Percentiles rank a stretch among this genome's conserved stretches.
Conservation (phyloP, 2,888 invertebrate genomes). For the Cantharis nigra region DNA sequence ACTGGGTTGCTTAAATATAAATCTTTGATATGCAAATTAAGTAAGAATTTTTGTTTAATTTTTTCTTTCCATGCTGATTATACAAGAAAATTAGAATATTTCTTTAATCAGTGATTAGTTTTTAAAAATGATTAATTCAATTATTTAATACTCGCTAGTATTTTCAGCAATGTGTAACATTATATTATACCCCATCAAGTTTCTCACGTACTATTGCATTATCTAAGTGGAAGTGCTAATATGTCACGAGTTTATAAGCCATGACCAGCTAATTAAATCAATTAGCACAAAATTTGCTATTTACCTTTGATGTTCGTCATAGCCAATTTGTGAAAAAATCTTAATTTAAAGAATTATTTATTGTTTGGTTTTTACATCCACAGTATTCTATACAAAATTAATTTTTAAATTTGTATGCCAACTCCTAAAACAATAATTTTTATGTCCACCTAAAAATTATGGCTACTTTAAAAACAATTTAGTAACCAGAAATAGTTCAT, state of each 20-base stretch:
- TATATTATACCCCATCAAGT: background rate
- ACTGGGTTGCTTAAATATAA: no score
- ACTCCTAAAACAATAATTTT: no score
- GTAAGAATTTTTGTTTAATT: no score
- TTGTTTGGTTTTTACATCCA: background rate
- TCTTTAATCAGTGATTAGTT: background rate
- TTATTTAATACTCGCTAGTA: background rate
- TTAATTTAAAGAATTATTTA: background rate
- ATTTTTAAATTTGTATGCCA: no score
- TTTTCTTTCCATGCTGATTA: no score
- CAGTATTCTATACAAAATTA: background rate
- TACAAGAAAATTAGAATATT: no score
- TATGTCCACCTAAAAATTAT: no score
- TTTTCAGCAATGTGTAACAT: background rate
- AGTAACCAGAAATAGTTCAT: no score
- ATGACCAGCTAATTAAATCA: conserved; percentile 23
- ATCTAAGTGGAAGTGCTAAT: background rate
- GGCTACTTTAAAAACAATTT: no score
- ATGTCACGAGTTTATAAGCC: conserved; percentile 19
- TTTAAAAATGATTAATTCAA: background rate
- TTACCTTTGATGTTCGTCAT: conserved; percentile 22
- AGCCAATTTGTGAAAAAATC: conserved; percentile 5
- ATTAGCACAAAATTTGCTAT: conserved; percentile 21
- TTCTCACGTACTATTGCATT: background rate
- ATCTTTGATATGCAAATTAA: no score